phyloP scores from a whole-genome alignment of 1,140 invertebrate species.

The Bicyclus anynana region DNA sequence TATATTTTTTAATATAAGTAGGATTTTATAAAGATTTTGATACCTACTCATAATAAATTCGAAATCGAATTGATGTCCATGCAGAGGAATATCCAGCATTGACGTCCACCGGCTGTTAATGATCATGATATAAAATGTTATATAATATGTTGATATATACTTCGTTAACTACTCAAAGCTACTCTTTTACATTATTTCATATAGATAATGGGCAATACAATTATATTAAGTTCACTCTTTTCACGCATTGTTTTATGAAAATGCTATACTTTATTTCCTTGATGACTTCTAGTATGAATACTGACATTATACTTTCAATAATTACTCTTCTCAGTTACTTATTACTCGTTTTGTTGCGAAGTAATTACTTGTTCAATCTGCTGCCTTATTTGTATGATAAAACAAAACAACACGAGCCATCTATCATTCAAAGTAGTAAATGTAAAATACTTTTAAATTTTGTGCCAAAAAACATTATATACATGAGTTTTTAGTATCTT shows the following conservation, averaged over 20 bases:
- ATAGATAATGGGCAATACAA: too few relatives aligned
- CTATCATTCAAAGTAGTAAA: neutral
- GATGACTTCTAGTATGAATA: neutral
- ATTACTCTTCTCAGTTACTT: slow-evolving; percentile 1
- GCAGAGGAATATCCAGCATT: too few relatives aligned
- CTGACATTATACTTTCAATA: neutral
- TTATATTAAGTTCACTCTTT: neutral
- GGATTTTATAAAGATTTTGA: too few relatives aligned
- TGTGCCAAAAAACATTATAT: neutral
- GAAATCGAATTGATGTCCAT: too few relatives aligned
- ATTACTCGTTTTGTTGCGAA: slow-evolving; percentile 1
- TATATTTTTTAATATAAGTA: neutral
- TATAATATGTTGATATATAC: too few relatives aligned
- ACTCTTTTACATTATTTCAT: too few relatives aligned
- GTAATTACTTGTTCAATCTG: neutral
- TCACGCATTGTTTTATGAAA: neutral
- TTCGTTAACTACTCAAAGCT: too few relatives aligned
- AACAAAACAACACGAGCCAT: neutral
- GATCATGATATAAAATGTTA: too few relatives aligned
- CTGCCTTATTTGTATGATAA: neutral
- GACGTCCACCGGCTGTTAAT: too few relatives aligned
- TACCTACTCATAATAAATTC: too few relatives aligned
- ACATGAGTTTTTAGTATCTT: too few relatives aligned
- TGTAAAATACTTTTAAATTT: neutral
- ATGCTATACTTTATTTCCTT: neutral